Base-by-base conservation (phyloP, 2,888 invertebrate species). In the Dicranocentrus wangi region DNA sequence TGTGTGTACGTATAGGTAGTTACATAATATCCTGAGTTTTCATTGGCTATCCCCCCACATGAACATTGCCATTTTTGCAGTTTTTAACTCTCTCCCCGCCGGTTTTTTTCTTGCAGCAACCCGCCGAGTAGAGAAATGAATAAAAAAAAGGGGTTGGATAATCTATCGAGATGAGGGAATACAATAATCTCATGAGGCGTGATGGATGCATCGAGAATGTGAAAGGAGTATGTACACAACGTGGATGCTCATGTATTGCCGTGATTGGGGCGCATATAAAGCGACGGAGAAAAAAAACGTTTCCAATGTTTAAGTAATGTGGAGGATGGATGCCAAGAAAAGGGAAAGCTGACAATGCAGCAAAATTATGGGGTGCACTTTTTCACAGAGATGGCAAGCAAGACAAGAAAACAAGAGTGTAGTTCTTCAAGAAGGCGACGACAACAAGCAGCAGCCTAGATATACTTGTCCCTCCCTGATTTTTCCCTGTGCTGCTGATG, bases 401-500 rank as follows among this genome's bases (percentile, higher is more conserved):
- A 25, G 55, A 55, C 27, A 25, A 25, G 27, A 53, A 21, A 19
- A 53, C 8, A 47, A 47, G n/a, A 47, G 39, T 8, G 39, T 8
- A 5, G 5, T 39, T 39, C 13, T 39, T 13, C 53, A 21, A 7
- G 23, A 25, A 5, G 55, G 23, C 19, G 55, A 25, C 15, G 25
- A 13, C 13, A n/a, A 47, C 47, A 39, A 39, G 13, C 39, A 39
- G 39, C 13, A 13, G 17, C 47, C 47, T 47, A n/a, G 47, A 47
- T 47, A 15, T 47, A 13, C n/a, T 47, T 47, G n/a, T n/a, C n/a
- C n/a, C n/a, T n/a, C 13, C 13, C 47, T 47, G 17, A n/a, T 47
- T 47, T 47, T 21, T 21, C 53, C 7, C 21, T 25, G n/a, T 53
- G 47, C 32, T 75, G 73, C 65, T 65, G 65, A 75, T 75, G 53